Percentiles rank a stretch among this genome's conserved stretches.
Evolutionary conservation across 2,113 vertebrate genomes (phyloP).

Genomic region (Mustelus asterias): DNA sequence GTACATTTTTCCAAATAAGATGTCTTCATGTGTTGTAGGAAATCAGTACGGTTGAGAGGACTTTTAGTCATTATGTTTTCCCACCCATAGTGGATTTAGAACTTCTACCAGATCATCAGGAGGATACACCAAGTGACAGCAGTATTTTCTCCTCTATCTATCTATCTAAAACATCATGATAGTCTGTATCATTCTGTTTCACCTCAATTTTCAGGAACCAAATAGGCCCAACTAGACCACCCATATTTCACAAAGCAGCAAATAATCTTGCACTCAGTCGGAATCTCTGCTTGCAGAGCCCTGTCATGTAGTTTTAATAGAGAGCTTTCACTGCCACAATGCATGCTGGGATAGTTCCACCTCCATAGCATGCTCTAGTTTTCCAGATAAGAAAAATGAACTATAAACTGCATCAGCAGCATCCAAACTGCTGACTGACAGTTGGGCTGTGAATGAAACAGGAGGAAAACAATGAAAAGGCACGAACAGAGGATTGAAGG

Average conservation of each 20-base stretch:
- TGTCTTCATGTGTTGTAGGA: no score
- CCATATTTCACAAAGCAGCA: not conserved
- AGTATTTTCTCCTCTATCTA: not conserved
- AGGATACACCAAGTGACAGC: not conserved
- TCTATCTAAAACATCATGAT: not conserved
- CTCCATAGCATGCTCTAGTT: not conserved
- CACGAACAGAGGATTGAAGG: not conserved
- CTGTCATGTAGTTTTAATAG: not conserved
- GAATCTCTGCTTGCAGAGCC: not conserved
- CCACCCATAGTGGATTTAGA: not conserved
- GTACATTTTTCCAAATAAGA: not conserved
- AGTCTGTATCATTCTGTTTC: not conserved
- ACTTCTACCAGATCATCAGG: not conserved
- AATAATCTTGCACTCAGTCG: not conserved
- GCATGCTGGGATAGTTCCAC: not conserved
- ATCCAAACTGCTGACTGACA: not conserved
- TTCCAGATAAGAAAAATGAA: not conserved
- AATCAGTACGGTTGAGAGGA: not conserved
- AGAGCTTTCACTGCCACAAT: not conserved
- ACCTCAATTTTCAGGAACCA: not conserved
- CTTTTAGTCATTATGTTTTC: not conserved
- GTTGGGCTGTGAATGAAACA: not conserved
- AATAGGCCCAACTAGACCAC: not conserved
- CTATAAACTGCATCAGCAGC: not conserved
- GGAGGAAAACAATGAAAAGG: not conserved